Evolutionary conservation across 2,888 invertebrate species (phyloP).

Genomic region (Pachycephus smyrnensis): DNA sequence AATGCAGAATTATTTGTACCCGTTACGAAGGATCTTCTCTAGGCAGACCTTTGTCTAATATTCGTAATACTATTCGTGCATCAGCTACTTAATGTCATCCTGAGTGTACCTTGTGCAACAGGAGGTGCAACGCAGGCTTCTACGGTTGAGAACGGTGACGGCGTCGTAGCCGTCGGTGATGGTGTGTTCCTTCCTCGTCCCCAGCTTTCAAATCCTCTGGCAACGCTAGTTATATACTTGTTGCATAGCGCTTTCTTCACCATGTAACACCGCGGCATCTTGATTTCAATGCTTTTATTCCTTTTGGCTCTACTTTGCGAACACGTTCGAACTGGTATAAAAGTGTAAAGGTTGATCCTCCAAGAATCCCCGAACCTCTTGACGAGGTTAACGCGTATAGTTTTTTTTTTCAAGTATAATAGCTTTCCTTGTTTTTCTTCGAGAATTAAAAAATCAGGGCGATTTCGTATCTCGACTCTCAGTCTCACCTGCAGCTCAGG

Average conservation of each 20-base stretch:
- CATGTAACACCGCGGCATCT: constrained; percentile 83
- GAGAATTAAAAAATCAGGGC: neutral
- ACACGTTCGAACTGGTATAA: constrained; percentile 1
- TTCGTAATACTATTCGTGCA: neutral
- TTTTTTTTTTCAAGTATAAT: neutral
- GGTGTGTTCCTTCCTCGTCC: constrained; percentile 55
- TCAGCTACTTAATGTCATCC: neutral
- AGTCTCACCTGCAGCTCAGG: neutral
- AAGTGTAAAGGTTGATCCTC: constrained; percentile 4
- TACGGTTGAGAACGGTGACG: constrained; percentile 44
- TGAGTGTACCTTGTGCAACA: constrained; percentile 49
- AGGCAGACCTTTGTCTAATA: neutral
- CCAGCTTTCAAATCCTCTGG: constrained; percentile 61
- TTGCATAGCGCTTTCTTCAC: constrained; percentile 75
- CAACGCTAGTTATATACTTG: constrained; percentile 64
- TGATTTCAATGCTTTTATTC: constrained; percentile 41
- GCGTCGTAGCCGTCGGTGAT: constrained; percentile 44
- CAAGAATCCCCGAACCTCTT: neutral
- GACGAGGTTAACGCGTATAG: no score
- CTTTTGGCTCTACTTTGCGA: neutral
- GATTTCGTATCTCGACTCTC: neutral
- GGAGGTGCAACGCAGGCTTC: constrained; percentile 43
- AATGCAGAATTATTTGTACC: no score
- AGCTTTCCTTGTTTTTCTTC: neutral
- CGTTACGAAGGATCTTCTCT: no score